Evolutionary conservation across 1,140 invertebrate genomes (phyloP).

Genomic region (Harpegnathos saltator): DNA sequence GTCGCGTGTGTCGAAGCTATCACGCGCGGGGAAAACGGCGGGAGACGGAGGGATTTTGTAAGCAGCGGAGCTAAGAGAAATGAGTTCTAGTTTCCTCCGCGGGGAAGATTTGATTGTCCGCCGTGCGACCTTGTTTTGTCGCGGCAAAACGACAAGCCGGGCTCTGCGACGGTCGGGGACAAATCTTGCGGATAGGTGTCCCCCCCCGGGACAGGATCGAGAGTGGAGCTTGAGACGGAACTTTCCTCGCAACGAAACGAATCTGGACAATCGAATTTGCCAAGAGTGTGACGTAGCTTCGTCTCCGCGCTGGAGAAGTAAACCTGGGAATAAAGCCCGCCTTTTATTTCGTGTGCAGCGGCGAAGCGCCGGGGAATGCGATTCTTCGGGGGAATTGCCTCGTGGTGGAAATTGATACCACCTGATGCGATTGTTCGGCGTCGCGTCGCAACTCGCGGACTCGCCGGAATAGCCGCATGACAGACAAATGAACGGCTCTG

Average conservation of each 20-base stretch:
- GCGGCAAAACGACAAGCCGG: neutral
- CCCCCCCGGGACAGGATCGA: neutral
- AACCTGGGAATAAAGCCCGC: neutral
- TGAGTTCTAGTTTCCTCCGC: conserved; percentile 8
- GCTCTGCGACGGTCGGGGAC: conserved; percentile 19
- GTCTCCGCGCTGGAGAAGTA: too few species aligned
- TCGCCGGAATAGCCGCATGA: too few species aligned
- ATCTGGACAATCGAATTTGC: conserved; percentile 22
- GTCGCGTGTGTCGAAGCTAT: conserved; percentile 4
- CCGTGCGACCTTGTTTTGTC: conserved; percentile 24
- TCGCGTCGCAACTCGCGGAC: too few species aligned
- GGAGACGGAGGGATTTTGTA: neutral
- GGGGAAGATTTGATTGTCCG: conserved; percentile 44
- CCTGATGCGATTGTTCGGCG: neutral
- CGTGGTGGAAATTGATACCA: neutral
- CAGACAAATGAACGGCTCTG: too few species aligned
- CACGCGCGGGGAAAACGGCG: neutral
- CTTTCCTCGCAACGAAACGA: conserved; percentile 6
- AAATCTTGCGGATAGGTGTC: conserved; percentile 24
- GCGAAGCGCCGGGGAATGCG: neutral
- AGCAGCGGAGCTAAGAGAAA: neutral
- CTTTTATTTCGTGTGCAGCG: neutral
- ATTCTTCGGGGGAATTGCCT: neutral
- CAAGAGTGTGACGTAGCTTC: too few species aligned
- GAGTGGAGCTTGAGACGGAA: neutral